phyloP scores from a whole-genome alignment of 2,113 vertebrate genomes.

The Dermatemys mawii region DNA sequence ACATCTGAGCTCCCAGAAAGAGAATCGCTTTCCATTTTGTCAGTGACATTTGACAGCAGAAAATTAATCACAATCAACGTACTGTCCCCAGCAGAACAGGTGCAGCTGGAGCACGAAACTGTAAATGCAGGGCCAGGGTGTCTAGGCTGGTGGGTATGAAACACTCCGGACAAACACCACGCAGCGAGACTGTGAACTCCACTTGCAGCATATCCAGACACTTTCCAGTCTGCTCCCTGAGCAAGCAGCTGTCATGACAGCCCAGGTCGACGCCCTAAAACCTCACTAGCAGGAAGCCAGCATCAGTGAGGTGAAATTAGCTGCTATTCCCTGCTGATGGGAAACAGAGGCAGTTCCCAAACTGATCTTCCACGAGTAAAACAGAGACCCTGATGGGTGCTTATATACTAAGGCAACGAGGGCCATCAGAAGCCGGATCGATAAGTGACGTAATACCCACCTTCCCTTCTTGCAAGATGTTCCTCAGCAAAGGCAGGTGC shows the following conservation, averaged over 20 bases:
- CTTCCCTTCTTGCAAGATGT: slow-evolving; percentile 86
- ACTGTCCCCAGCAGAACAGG: neutral
- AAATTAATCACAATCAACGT: neutral
- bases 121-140: neutral
- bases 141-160: neutral
- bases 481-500: slow-evolving; percentile 89
- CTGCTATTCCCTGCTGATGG: neutral
- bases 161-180: neutral
- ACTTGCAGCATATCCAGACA: neutral
- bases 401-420: neutral
- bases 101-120: no score
- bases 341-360: neutral
- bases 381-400: fast-evolving
- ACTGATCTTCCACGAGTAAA: neutral
- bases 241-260: neutral
- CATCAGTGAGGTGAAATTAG: neutral
- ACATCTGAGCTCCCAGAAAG: neutral
- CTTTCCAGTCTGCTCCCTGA: neutral
- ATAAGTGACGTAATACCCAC: slow-evolving; percentile 67
- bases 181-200: neutral
- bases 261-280: neutral
- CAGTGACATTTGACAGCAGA: neutral
- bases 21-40: neutral
- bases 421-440: neutral
- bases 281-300: neutral